These are phyloP conservation scores for Onychomys leucogaster DNA, from an alignment of 2,797 vertebrate species.

Conservation along the genomic window DNA sequence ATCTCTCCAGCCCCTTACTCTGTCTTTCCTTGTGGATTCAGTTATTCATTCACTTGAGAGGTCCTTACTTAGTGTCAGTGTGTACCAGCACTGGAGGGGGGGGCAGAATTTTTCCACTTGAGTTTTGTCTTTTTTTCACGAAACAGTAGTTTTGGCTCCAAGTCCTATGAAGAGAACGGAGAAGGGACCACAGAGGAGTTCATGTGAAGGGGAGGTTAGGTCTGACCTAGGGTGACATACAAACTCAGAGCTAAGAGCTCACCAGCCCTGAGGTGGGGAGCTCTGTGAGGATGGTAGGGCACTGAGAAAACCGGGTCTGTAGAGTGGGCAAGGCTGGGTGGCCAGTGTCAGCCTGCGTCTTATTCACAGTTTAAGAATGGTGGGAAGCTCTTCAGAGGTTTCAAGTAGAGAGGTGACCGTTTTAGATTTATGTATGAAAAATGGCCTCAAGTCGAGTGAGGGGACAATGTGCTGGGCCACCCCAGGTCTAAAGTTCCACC, in stretches of 20 bases:
- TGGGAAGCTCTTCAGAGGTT: neutral
- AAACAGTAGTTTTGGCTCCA: neutral
- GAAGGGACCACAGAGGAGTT: neutral
- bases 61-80: neutral
- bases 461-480: neutral
- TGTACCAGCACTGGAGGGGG: neutral
- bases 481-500: neutral
- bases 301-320: fast-evolving
- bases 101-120: neutral
- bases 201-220: neutral
- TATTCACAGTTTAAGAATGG: neutral
- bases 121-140: neutral
- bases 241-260: neutral
- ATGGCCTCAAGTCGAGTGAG: neutral
- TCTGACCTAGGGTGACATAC: neutral
- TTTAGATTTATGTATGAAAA: slow-evolving; percentile 18
- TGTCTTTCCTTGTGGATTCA: neutral
- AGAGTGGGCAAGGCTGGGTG: fast-evolving
- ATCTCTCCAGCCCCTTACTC: neutral
- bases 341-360: neutral
- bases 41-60: neutral
- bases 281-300: fast-evolving
- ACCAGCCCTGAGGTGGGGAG: neutral
- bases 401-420: neutral
- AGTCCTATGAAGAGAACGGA: neutral